Conservation (phyloP, 2,113 vertebrate species). For the Microcebus murinus region DNA sequence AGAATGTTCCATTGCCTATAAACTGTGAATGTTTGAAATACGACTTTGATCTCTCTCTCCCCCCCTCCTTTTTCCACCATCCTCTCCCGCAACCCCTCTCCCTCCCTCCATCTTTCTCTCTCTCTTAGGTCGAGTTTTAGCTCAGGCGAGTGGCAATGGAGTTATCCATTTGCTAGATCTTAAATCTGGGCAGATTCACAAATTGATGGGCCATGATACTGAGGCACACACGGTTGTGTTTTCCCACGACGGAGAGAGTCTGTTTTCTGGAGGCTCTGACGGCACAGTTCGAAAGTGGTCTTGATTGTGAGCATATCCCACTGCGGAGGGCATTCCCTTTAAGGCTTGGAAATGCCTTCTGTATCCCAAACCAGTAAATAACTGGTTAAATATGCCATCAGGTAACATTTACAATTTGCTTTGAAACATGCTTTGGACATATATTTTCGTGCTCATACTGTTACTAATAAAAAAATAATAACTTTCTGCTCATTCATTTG, state of each 20-base stretch:
- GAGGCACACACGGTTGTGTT: conserved; percentile 82
- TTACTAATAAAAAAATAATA: conserved; percentile 71
- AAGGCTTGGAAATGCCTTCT: background rate
- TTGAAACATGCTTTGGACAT: background rate
- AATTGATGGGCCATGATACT: conserved; percentile 79
- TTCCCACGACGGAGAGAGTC: conserved; percentile 71
- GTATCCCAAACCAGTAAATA: background rate
- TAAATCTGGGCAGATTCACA: conserved; percentile 80
- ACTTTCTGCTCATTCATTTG: conserved; percentile 55
- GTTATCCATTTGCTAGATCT: conserved; percentile 85
- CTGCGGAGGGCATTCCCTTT: conserved; percentile 32
- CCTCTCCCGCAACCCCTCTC: too few relatives aligned
- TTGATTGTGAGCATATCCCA: background rate
- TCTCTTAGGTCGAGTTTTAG: conserved; percentile 85
- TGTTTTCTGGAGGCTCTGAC: conserved; percentile 82
- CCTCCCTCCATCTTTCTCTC: background rate
- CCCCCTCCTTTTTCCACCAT: too few relatives aligned
- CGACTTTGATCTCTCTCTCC: background rate
- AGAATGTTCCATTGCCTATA: background rate
- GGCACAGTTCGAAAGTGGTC: conserved; percentile 84
- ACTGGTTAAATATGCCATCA: background rate
- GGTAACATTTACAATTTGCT: conserved; percentile 26
- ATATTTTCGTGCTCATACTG: background rate
- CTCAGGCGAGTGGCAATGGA: conserved; percentile 86
- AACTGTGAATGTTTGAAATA: conserved; percentile 30